Evolutionary conservation across 1,140 invertebrate genomes (phyloP).

Genomic region (Heliothis virescens): DNA sequence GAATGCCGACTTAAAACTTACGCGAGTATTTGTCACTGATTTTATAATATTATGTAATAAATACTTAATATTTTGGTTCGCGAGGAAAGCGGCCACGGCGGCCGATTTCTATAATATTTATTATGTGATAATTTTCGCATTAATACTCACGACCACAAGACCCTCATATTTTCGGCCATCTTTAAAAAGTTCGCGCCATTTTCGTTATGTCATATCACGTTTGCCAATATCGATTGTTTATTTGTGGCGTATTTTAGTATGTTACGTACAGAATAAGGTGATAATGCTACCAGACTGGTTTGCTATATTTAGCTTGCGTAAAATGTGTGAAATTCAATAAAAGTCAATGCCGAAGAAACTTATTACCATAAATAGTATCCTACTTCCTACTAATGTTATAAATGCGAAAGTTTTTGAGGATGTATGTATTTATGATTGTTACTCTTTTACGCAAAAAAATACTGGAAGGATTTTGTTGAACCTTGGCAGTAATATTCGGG

Average conservation of each 20-base stretch:
- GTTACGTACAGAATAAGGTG: neutral
- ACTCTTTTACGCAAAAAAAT: no score
- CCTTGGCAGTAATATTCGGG: no score
- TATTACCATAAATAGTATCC: neutral
- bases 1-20: constrained; percentile 1
- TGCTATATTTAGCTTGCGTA: neutral
- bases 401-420: no score
- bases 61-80: neutral
- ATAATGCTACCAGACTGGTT: neutral
- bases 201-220: neutral
- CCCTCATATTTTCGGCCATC: neutral
- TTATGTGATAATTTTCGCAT: constrained; percentile 2
- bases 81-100: neutral
- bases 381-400: no score
- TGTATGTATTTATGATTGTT: no score
- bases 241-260: neutral
- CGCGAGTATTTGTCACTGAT: neutral
- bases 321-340: neutral
- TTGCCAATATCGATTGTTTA: neutral
- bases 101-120: constrained; percentile 4
- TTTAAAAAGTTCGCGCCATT: constrained; percentile 1
- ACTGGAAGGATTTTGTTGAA: no score
- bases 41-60: constrained; percentile 30
- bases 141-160: neutral
- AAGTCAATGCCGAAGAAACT: neutral